These are phyloP conservation scores for Maylandia zebra DNA, from an alignment of 2,113 vertebrate genomes.

Conservation along the genomic window DNA sequence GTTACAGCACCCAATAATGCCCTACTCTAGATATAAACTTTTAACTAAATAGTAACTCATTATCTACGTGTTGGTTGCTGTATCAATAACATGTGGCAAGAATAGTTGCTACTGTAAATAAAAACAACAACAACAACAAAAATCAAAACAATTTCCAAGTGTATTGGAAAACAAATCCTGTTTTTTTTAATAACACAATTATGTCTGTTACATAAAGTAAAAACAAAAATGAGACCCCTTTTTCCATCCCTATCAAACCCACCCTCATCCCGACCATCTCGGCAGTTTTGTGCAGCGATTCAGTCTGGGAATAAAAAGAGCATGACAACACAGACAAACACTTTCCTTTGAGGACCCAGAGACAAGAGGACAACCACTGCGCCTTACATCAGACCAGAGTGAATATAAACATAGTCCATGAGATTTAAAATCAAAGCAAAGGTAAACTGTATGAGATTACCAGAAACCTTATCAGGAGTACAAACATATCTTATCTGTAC, in stretches of 20 bases:
- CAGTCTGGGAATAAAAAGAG: slow-evolving; percentile 54
- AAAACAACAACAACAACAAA: background rate
- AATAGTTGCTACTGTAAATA: background rate
- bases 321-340: slow-evolving; percentile 39
- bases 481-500: slow-evolving; percentile 28
- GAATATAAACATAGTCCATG: slow-evolving; percentile 42
- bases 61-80: background rate
- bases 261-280: slow-evolving; percentile 54
- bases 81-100: background rate
- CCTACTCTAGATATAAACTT: background rate
- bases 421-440: slow-evolving; percentile 44
- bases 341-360: slow-evolving; percentile 44
- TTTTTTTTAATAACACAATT: slow-evolving; percentile 67
- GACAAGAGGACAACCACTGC: slow-evolving; percentile 24
- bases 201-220: slow-evolving; percentile 69
- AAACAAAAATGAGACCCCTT: slow-evolving; percentile 59
- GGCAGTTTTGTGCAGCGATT: slow-evolving; percentile 63
- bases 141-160: slow-evolving; percentile 13
- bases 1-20: background rate
- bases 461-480: slow-evolving; percentile 14
- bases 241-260: slow-evolving; percentile 60
- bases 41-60: background rate
- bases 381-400: slow-evolving; percentile 44
- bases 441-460: slow-evolving; percentile 8
- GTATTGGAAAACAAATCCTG: slow-evolving; percentile 59